Percentiles rank a stretch among this genome's conserved stretches.
Evolutionary conservation across 2,888 invertebrate genomes (phyloP).

Genomic region (Tricholauxania praeusta): DNA sequence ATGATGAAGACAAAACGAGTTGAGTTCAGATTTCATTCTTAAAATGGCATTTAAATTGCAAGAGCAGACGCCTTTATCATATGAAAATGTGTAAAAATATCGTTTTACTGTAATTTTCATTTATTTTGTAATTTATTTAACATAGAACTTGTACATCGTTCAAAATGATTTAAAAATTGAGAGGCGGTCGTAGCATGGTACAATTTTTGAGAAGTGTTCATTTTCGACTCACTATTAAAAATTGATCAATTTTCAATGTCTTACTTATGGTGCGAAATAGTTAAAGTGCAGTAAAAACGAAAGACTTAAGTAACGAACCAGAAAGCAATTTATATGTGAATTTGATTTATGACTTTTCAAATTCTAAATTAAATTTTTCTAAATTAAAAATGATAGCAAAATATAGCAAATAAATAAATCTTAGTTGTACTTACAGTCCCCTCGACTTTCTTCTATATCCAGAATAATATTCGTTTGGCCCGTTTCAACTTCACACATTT

Average conservation of each 20-base stretch:
- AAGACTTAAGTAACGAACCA: slow-evolving; percentile 23
- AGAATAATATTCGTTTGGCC: slow-evolving; percentile 90
- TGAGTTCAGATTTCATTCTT: slow-evolving; percentile 12
- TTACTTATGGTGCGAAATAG: background rate
- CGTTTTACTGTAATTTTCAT: slow-evolving; percentile 6
- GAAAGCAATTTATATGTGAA: background rate
- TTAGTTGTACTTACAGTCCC: slow-evolving; percentile 78
- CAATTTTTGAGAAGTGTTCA: background rate
- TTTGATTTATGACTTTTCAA: background rate
- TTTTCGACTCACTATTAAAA: background rate
- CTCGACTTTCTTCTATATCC: slow-evolving; percentile 90
- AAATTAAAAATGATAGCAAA: background rate
- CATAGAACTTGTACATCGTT: background rate
- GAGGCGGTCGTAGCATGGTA: background rate
- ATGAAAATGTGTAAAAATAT: background rate
- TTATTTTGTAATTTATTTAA: slow-evolving; percentile 21
- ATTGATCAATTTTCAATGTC: background rate
- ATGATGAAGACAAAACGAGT: slow-evolving; percentile 19
- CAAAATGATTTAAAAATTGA: background rate
- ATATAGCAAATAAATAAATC: slow-evolving; percentile 1
- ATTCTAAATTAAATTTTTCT: background rate
- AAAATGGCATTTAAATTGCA: slow-evolving; percentile 10
- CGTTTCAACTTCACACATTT: slow-evolving; percentile 85
- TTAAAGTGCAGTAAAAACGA: background rate
- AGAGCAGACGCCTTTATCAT: background rate